These are phyloP conservation scores for Eptesicus fuscus DNA, from an alignment of 2,113 vertebrate genomes.

Conservation along the genomic window DNA sequence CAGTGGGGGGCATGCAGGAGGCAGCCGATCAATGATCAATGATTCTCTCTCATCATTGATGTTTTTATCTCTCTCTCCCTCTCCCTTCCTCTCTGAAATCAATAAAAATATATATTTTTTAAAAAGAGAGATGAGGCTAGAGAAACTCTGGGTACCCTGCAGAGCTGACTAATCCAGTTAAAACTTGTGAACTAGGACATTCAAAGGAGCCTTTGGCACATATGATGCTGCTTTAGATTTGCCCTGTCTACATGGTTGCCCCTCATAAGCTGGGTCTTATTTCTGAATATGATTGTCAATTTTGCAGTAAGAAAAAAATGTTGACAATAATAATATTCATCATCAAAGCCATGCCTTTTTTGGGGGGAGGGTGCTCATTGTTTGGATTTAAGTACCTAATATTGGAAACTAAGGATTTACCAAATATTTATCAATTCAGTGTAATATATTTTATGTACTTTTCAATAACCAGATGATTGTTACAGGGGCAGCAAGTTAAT, in stretches of 20 bases:
- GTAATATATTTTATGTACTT: background rate
- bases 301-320: background rate
- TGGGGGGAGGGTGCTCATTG: background rate
- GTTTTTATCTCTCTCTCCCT: too few species aligned
- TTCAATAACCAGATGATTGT: background rate
- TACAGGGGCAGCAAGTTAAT: slow-evolving; percentile 7
- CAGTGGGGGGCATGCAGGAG: too few species aligned
- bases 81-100: too few species aligned
- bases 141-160: background rate
- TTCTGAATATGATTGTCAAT: background rate
- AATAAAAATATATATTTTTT: too few species aligned
- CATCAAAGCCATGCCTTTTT: background rate
- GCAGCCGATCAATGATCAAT: too few species aligned
- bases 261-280: background rate
- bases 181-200: background rate
- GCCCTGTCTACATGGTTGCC: background rate
- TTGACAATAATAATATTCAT: background rate
- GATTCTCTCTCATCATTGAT: too few species aligned
- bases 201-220: background rate
- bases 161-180: background rate
- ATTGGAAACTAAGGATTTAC: background rate
- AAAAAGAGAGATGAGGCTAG: too few species aligned
- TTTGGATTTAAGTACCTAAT: background rate
- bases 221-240: background rate
- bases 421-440: background rate